A percentile compares a stretch with the other conserved stretches of the same genome.
phyloP scores from a whole-genome alignment of 2,888 invertebrate genomes.

The Leptinotarsa juncta region DNA sequence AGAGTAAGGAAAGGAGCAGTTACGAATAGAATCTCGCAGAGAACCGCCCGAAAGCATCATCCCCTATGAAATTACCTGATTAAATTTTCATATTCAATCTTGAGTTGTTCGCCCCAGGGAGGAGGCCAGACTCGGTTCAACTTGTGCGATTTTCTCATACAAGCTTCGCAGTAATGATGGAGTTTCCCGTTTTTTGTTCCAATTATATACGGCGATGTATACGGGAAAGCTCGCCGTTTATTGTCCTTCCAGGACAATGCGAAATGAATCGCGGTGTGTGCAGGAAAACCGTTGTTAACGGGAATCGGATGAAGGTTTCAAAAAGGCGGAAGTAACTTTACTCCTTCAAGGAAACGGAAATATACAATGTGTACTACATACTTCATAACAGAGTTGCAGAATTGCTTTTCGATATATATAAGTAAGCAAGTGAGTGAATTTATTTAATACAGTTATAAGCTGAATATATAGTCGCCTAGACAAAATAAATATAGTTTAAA shows the following conservation, averaged over 20 bases:
- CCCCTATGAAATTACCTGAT: conserved; percentile 78
- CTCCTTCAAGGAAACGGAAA: background rate
- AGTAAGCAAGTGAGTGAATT: no score
- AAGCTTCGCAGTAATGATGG: conserved; percentile 39
- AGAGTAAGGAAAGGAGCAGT: conserved; percentile 52
- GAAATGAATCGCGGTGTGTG: background rate
- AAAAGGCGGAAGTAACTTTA: background rate
- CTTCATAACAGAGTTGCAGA: no score
- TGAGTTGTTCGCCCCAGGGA: conserved; percentile 75
- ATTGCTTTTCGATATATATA: no score
- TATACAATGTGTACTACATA: no score
- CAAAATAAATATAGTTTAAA: no score
- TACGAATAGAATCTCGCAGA: conserved; percentile 59
- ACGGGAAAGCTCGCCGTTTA: conserved; percentile 8
- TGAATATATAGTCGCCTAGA: no score
- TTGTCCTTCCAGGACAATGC: background rate
- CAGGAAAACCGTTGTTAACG: background rate
- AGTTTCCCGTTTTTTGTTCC: conserved; percentile 36
- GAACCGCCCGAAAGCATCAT: conserved; percentile 62
- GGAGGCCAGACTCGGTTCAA: conserved; percentile 56
- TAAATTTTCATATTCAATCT: conserved; percentile 87
- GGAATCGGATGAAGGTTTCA: background rate
- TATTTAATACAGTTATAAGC: no score
- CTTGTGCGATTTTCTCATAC: conserved; percentile 50
- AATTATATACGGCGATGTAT: conserved; percentile 28